A percentile compares a stretch with the other conserved stretches of the same genome.
These are phyloP conservation scores for Hydrotaea diabolus DNA, from an alignment of 2,888 invertebrate species.

Conservation along the genomic window DNA sequence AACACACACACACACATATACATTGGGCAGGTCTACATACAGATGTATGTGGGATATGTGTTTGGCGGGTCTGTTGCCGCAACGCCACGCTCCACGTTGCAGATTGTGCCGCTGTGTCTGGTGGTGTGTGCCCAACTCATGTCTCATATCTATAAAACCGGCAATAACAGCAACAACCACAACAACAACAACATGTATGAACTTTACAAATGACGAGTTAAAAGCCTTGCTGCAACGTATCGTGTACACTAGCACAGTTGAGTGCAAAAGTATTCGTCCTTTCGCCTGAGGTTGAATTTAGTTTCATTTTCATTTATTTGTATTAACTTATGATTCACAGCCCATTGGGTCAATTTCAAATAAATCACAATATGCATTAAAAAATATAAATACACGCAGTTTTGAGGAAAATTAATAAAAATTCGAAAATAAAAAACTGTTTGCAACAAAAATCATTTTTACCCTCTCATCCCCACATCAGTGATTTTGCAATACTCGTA, in stretches of 20 bases:
- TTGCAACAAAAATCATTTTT: no score
- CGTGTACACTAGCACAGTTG: background rate
- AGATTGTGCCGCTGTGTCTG: slow-evolving; percentile 47
- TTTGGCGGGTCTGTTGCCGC: background rate
- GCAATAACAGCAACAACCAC: no score
- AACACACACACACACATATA: background rate
- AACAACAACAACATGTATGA: slow-evolving; percentile 9
- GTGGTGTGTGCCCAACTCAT: background rate
- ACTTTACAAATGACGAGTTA: slow-evolving; percentile 26
- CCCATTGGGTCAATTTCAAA: no score
- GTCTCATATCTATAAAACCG: background rate
- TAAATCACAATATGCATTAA: no score
- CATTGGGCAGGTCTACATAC: no score
- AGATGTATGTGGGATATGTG: background rate
- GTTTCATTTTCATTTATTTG: no score
- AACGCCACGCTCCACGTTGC: background rate
- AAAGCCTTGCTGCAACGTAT: slow-evolving; percentile 14
- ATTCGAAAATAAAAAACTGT: no score
- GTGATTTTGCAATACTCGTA: no score
- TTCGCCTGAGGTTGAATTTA: background rate
- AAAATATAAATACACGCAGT: no score
- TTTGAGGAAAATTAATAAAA: no score
- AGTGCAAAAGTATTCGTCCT: background rate
- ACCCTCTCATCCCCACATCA: no score
- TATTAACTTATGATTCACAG: no score